Evolutionary conservation across 1,140 invertebrate genomes (phyloP).

Genomic region (Ips nitidus): DNA sequence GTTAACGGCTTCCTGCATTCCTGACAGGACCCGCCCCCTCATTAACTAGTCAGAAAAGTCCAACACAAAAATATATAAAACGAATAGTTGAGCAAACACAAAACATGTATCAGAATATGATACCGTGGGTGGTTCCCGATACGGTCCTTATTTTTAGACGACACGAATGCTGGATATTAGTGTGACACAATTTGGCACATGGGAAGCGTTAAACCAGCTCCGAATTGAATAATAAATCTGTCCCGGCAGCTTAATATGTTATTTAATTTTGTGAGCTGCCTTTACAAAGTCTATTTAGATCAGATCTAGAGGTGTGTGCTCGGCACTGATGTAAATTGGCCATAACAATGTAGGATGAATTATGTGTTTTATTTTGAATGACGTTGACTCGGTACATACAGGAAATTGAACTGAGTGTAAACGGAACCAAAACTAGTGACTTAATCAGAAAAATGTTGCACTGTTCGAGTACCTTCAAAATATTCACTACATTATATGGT

Average conservation of each 20-base stretch:
- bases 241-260: conserved; percentile 12
- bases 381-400: background rate
- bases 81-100: conserved; percentile 5
- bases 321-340: background rate
- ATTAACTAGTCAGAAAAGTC: background rate
- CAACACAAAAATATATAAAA: conserved; percentile 4
- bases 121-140: conserved; percentile 24
- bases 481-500: conserved; percentile 6
- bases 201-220: conserved; percentile 9
- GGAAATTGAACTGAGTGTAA: background rate
- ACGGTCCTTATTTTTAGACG: conserved; percentile 26
- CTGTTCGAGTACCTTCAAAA: background rate
- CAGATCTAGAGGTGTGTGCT: conserved; percentile 5
- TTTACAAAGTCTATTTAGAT: conserved; percentile 9
- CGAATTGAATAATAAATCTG: conserved; percentile 31
- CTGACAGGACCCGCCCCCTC: conserved; percentile 2
- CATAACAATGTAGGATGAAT: conserved; percentile 1
- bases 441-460: too few relatives aligned
- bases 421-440: too few relatives aligned
- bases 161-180: conserved; percentile 31
- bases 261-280: conserved; percentile 14
- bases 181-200: conserved; percentile 31
- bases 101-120: conserved; percentile 17
- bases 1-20: background rate
- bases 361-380: background rate